Base-by-base conservation (phyloP, 2,797 vertebrate species). In the Falco novaeseelandiae region DNA sequence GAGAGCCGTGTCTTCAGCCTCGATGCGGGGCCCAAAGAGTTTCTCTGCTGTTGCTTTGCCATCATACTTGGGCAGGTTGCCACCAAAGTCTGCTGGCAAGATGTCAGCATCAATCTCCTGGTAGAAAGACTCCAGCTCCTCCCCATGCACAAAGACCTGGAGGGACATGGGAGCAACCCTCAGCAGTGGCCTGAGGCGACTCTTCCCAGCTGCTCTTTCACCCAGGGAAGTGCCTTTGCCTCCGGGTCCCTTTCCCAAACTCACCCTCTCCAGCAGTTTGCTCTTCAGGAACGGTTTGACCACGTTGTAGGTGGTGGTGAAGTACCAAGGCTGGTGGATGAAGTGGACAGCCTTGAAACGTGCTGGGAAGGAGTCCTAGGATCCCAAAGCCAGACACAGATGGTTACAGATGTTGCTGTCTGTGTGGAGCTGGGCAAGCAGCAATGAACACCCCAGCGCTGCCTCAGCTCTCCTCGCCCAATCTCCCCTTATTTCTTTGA, bases 291-390 rank as follows among this genome's bases (percentile, higher is more conserved):
- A 99, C 0, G 99, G 99, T 97, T 99, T 99, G 88, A 99, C 99
- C 95, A 99, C 98, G 0, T 99, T 99, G 97, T 99, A 99, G 55
- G 99, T 99, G 10, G 99, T 99, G 92, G 99, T 99, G 98, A 99
- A 99, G 96, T 99, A 99, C 99, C 99, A 99, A 4, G 99, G 99
- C 97, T 99, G 99, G 94, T 99, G 98, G 90, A 99, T 99, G 93
- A 99, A 99, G 79, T 99, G 99, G 59, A 99, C 98, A 0, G 99
- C 99, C 95, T 99, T 99, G 98, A 99, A 99, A 30, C 99, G 98
- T 0, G 99, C 99, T 3, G 99, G 99, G 96, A 99, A 99, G 6
- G 99, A 99, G 93, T 99, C 99, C 99, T 99, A 96, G 80, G 72
- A 91, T 82, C 36, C 74, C 90, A 96, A 90, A 90, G 10, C 29